These are phyloP conservation scores for Sminthurides aquaticus DNA, from an alignment of 2,888 invertebrate species.

Conservation along the genomic window DNA sequence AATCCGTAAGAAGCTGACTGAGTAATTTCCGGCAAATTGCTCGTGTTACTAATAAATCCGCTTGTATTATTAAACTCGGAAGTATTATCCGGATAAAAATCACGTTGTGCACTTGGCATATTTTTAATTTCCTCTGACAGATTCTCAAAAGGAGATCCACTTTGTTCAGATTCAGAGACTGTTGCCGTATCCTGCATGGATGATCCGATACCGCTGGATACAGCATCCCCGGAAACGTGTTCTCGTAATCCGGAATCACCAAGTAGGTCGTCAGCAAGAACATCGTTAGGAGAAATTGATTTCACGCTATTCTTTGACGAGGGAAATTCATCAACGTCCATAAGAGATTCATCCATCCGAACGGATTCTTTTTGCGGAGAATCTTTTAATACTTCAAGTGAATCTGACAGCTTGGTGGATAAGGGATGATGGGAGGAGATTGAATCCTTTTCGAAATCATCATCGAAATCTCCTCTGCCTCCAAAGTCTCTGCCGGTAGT, in stretches of 20 bases:
- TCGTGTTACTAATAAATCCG: background rate
- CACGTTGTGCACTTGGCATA: background rate
- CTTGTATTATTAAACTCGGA: no score
- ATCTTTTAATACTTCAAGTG: slow-evolving; percentile 40
- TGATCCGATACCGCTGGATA: slow-evolving; percentile 23
- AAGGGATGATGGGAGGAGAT: slow-evolving; percentile 25
- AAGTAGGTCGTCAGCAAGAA: slow-evolving; percentile 29
- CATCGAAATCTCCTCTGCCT: slow-evolving; percentile 31
- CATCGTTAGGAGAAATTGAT: slow-evolving; percentile 36
- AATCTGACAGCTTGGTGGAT: slow-evolving; percentile 36
- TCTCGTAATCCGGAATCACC: background rate
- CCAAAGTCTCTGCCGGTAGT: slow-evolving; percentile 18
- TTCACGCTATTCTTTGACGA: slow-evolving; percentile 38
- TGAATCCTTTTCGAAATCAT: slow-evolving; percentile 40
- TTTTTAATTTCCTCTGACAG: slow-evolving; percentile 5
- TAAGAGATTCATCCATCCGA: slow-evolving; percentile 36
- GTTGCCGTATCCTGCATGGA: slow-evolving; percentile 32
- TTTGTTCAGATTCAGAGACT: slow-evolving; percentile 2
- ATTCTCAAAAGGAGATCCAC: background rate
- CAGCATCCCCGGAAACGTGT: background rate
- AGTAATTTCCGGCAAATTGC: background rate
- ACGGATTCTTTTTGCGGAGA: slow-evolving; percentile 36
- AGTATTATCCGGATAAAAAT: background rate
- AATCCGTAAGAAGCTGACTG: background rate
- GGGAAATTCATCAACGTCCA: slow-evolving; percentile 41